phyloP scores from a whole-genome alignment of 2,797 vertebrate species.

The Calcarius lapponicus region DNA sequence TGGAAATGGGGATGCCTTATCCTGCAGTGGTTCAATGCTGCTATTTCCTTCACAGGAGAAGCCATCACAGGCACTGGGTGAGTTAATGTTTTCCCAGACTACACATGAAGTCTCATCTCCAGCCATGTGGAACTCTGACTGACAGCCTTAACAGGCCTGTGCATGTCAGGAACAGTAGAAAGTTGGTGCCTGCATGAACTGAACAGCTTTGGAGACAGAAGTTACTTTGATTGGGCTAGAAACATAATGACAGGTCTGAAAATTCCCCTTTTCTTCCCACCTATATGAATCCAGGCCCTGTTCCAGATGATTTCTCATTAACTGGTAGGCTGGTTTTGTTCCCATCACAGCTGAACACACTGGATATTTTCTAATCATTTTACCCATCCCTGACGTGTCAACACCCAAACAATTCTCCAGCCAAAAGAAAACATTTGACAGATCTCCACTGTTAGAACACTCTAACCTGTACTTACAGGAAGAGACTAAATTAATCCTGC shows the following conservation, averaged over 20 bases:
- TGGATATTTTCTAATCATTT: neutral
- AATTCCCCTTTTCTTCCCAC: conserved; percentile 8
- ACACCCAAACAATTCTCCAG: conserved; percentile 35
- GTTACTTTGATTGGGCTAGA: neutral
- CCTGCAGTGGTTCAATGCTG: neutral
- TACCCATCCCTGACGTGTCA: neutral
- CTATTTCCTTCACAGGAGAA: neutral
- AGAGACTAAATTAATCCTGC: neutral
- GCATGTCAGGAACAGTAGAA: neutral
- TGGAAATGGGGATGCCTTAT: neutral
- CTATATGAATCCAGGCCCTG: neutral
- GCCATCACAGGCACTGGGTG: neutral
- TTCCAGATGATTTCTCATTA: conserved; percentile 5
- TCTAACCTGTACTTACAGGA: neutral
- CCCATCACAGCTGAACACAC: neutral
- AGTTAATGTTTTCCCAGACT: neutral
- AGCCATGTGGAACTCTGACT: neutral
- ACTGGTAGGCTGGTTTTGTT: neutral
- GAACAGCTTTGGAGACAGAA: neutral
- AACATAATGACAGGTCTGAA: neutral
- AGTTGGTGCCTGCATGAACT: neutral
- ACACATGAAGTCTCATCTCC: neutral
- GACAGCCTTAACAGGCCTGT: neutral
- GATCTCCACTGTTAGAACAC: neutral
- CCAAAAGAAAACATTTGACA: neutral